Percentiles rank a stretch among this genome's conserved stretches.
These are phyloP conservation scores for Rhabdornis inornatus DNA, from an alignment of 2,113 vertebrate species.

Conservation along the genomic window DNA sequence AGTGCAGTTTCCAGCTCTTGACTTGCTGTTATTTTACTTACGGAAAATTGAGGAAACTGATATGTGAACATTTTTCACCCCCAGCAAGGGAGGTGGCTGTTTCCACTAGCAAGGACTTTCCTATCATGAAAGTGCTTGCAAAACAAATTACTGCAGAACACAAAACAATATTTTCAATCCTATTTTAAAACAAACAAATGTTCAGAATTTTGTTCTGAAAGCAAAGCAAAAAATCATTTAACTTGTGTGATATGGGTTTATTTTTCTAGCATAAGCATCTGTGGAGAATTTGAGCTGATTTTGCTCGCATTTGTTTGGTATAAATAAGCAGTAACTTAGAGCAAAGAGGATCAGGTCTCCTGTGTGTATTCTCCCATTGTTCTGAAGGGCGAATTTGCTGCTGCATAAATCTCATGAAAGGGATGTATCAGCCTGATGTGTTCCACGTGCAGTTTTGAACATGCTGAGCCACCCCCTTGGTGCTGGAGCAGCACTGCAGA, in stretches of 20 bases:
- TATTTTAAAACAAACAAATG: background rate
- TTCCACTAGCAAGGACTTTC: background rate
- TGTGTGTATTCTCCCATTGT: background rate
- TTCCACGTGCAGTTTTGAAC: background rate
- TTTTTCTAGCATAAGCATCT: background rate
- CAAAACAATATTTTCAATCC: background rate
- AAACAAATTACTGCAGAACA: background rate
- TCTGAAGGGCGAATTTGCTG: background rate
- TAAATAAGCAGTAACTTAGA: background rate
- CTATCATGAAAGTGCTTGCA: background rate
- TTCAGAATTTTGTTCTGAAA: background rate
- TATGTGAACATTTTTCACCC: background rate
- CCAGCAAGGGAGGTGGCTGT: background rate
- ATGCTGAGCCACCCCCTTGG: rapidly evolving
- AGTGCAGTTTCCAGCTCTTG: background rate
- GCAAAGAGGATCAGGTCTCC: background rate
- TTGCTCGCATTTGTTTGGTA: background rate
- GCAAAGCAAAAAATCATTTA: background rate
- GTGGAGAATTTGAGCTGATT: background rate
- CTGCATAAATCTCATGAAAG: background rate
- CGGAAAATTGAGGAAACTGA: background rate
- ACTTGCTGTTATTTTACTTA: background rate
- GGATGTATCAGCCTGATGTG: background rate
- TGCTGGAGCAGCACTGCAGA: background rate
- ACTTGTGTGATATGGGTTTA: background rate